Evolutionary conservation across 2,888 invertebrate species (phyloP).

Genomic region (Leptinotarsa rubiginosa): DNA sequence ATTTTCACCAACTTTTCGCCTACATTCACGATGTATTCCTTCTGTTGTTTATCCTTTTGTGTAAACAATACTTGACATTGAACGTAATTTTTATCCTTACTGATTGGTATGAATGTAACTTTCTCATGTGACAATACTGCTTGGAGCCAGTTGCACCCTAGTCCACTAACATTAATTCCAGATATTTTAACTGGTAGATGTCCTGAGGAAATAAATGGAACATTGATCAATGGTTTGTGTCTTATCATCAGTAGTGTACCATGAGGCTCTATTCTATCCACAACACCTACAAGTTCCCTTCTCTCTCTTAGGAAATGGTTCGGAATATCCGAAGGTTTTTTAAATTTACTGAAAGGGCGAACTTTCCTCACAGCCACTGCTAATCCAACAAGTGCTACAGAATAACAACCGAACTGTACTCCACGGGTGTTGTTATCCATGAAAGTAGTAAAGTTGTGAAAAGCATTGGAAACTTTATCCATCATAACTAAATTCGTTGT

Average conservation of each 20-base stretch:
- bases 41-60: slow-evolving; percentile 45
- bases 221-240: slow-evolving; percentile 63
- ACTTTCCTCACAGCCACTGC: slow-evolving; percentile 68
- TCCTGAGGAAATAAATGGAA: slow-evolving; percentile 55
- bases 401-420: slow-evolving; percentile 69
- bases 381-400: slow-evolving; percentile 68
- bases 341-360: slow-evolving; percentile 67
- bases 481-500: slow-evolving; percentile 37
- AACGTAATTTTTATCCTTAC: slow-evolving; percentile 64
- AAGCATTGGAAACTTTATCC: slow-evolving; percentile 56
- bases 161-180: slow-evolving; percentile 66
- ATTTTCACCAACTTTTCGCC: slow-evolving; percentile 69
- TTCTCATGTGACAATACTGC: slow-evolving; percentile 63
- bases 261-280: slow-evolving; percentile 64
- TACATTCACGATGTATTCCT: slow-evolving; percentile 61
- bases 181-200: slow-evolving; percentile 69
- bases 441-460: slow-evolving; percentile 58
- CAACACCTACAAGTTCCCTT: slow-evolving; percentile 62
- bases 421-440: slow-evolving; percentile 64
- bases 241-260: slow-evolving; percentile 64
- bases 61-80: slow-evolving; percentile 65
- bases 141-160: slow-evolving; percentile 68
- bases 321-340: slow-evolving; percentile 63
- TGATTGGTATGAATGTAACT: slow-evolving; percentile 65
- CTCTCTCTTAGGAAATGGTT: slow-evolving; percentile 62